These are phyloP conservation scores for Danio choprae DNA, from an alignment of 2,797 vertebrate species.

Conservation along the genomic window DNA sequence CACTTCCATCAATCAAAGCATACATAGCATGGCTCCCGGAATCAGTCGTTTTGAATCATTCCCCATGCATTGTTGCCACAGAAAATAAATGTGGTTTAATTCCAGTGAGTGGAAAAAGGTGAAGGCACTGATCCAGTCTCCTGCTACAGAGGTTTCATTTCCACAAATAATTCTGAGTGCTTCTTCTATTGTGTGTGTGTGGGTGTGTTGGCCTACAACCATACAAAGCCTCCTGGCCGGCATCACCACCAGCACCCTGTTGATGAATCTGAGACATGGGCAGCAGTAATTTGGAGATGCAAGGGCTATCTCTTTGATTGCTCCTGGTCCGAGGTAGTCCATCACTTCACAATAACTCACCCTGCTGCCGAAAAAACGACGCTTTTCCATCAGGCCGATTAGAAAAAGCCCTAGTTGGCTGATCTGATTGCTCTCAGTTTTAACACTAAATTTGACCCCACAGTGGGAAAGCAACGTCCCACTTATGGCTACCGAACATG, in stretches of 20 bases:
- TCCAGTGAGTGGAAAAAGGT: constrained; percentile 69
- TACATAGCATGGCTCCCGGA: constrained; percentile 33
- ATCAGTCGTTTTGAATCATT: constrained; percentile 62
- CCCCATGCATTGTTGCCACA: constrained; percentile 60
- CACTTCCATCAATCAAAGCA: constrained; percentile 50
- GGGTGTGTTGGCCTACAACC: constrained; percentile 22
- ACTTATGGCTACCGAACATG: constrained; percentile 17
- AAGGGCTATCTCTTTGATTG: constrained; percentile 83
- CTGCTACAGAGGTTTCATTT: constrained; percentile 74
- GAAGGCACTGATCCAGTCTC: constrained; percentile 54
- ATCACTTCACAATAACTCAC: constrained; percentile 81
- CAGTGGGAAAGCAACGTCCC: constrained; percentile 58
- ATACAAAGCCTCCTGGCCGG: constrained; percentile 45
- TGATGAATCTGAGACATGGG: constrained; percentile 75
- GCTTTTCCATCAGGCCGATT: constrained; percentile 81
- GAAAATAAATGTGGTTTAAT: constrained; percentile 74
- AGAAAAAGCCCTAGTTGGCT: constrained; percentile 73
- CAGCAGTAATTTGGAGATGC: constrained; percentile 76
- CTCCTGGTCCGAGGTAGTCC: constrained; percentile 76
- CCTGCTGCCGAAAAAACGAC: constrained; percentile 55
- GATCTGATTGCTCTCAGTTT: constrained; percentile 76
- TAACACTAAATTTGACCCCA: constrained; percentile 65
- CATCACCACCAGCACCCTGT: constrained; percentile 55
- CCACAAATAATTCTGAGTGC: constrained; percentile 77
- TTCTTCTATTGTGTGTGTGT: constrained; percentile 58